phyloP scores from a whole-genome alignment of 2,888 invertebrate genomes.

The Dryadula phaetusa region DNA sequence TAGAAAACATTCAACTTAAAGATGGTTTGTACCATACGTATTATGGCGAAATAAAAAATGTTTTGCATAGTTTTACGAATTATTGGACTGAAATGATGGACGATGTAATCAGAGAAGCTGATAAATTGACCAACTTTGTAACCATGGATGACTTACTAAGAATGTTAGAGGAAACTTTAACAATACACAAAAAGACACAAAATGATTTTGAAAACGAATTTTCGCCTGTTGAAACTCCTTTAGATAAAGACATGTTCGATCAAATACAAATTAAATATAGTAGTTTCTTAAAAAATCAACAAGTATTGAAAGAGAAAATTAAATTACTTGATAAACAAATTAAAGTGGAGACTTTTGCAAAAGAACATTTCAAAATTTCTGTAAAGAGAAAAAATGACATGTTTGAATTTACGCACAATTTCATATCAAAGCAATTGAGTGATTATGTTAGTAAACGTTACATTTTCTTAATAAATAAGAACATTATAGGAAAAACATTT shows the following conservation, averaged over 20 bases:
- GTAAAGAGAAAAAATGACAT: conserved; percentile 54
- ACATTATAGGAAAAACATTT: too few relatives aligned
- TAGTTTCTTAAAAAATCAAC: conserved; percentile 48
- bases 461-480: background rate
- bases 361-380: conserved; percentile 54
- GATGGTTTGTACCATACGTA: conserved; percentile 58
- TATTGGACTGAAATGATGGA: conserved; percentile 58
- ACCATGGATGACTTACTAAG: conserved; percentile 52
- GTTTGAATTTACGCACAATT: conserved; percentile 58
- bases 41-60: conserved; percentile 62
- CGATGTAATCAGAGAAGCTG: conserved; percentile 54
- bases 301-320: conserved; percentile 50
- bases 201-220: conserved; percentile 56
- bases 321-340: conserved; percentile 54
- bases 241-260: conserved; percentile 55
- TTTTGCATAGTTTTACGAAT: conserved; percentile 57
- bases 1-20: conserved; percentile 53
- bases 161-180: conserved; percentile 56
- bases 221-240: conserved; percentile 50
- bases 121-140: conserved; percentile 49
- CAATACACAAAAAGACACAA: conserved; percentile 54
- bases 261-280: conserved; percentile 52
- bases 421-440: conserved; percentile 55
- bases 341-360: conserved; percentile 55
- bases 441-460: conserved; percentile 55